Base-by-base conservation (phyloP, 1,140 invertebrate genomes). In the Vanessa tameamea region DNA sequence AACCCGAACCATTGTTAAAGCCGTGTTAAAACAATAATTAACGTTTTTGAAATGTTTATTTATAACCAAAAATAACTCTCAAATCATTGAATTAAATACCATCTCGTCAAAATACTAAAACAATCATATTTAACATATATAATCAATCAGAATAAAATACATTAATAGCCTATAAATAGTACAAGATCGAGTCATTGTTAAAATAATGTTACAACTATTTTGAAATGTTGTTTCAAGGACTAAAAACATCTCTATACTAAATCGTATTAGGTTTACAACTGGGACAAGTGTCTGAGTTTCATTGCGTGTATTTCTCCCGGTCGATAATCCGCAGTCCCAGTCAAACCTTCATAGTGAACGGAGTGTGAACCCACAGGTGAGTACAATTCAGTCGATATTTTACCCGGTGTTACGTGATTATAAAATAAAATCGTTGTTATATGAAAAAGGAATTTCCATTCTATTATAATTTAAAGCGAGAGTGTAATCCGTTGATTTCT, bases 281-380 rank as follows among this genome's bases (percentile, higher is more conserved):
- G 59, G 72, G 59, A 64, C 72, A 65, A 50, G 31, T 67, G 65
- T 53, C 16, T 61, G n/a, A 14, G n/a, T 47, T 63, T 50, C 72
- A 50, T 65, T 72, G 63, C 61, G 70, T 65, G 57, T 69, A 57
- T 37, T 37, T 51, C 66, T 20, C 15, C 31, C 70, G 85, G 85
- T 87, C 85, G 85, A 87, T 87, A 87, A 78, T 70, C 83, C 81
- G 85, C 85, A 87, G 85, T 87, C 79, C 80, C 73, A 47, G 70
- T 31, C 53, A 55, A 66, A 68, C 70, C 53, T 64, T 50, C 69
- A 37, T 12, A 55, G 65, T 31, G 65, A 47, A 64, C 57, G 64
- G 75, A 61, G 13, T 9, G 55, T 59, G 7, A 11, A 13, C 13
- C 48, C n/a, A 9, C 23, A 43, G 57, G 57, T 61, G 31, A 61